Percentiles rank a stretch among this genome's conserved stretches.
Conservation (phyloP, 2,797 vertebrate genomes). For the Distichodus sexfasciatus region DNA sequence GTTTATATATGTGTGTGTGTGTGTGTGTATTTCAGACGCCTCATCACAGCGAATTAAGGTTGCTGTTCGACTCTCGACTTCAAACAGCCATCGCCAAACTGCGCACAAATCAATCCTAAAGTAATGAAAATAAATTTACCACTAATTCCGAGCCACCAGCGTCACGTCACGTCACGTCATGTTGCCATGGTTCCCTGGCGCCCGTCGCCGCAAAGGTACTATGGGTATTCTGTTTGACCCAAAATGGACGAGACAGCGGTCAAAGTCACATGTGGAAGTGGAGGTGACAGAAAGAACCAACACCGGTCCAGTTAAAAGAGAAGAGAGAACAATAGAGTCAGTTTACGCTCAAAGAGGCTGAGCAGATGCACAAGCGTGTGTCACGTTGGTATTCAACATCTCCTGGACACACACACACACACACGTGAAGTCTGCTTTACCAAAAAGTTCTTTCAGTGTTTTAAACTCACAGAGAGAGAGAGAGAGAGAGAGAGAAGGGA, state of each 20-base stretch:
- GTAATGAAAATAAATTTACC: constrained; percentile 52
- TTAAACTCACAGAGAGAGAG: constrained; percentile 53
- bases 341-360: constrained; percentile 55
- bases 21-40: constrained; percentile 44
- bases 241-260: constrained; percentile 70
- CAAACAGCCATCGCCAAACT: constrained; percentile 41
- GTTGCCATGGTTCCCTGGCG: too few relatives aligned
- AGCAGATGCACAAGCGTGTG: constrained; percentile 32
- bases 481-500: constrained; percentile 33
- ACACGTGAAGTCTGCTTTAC: constrained; percentile 52
- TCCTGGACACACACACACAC: constrained; percentile 60
- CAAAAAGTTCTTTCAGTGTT: constrained; percentile 61
- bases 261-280: constrained; percentile 71
- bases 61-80: constrained; percentile 51
- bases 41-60: constrained; percentile 51
- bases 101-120: constrained; percentile 42
- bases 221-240: too few relatives aligned
- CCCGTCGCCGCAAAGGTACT: too few relatives aligned
- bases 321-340: constrained; percentile 46
- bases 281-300: constrained; percentile 64
- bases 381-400: constrained; percentile 65
- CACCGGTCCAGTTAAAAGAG: constrained; percentile 53
- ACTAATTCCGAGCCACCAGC: constrained; percentile 52
- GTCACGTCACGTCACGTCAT: too few relatives aligned
- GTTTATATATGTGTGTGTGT: too few relatives aligned